Base-by-base conservation (phyloP, 2,797 vertebrate genomes). In the Tragelaphus oryx region DNA sequence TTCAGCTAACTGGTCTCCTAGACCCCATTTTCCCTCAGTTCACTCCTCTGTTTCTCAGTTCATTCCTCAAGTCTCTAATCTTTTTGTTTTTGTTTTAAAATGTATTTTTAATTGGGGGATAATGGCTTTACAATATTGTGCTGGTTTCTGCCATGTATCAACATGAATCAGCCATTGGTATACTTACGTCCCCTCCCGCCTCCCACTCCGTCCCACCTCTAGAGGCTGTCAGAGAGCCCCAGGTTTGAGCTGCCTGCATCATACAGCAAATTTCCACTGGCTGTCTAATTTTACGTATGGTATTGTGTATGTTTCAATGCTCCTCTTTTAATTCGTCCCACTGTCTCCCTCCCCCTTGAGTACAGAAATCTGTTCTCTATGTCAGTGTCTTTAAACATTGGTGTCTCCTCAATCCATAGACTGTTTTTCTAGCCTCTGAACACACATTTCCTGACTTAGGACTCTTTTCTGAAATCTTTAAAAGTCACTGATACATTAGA, bases 261-360 rank as follows among this genome's bases (percentile, higher is more conserved):
- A 71, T 0, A 24, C 1, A 37, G 37, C 22, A 24, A 14, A 44
- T 44, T 44, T 26, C 37, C 37, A 41, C 68, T 14, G 37, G 37
- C 37, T 71, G 37, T 41, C 37, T 71, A 41, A 24, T 41, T 71
- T 71, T 41, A 13, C 9, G 1, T 37, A 22, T 68, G 65, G 65
- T 22, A 37, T 22, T 68, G 33, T 68, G 5, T 20, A 37, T 22
- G 33, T 22, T 68, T 68, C 65, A 68, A 22, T 22, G 33, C 18
- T 22, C 5, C 9, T 37, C 33, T 68, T 10, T 68, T 33, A 20
- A 3, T 22, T 3, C 0, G 5, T 68, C 10, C 65, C 33, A 6
- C 33, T 10, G 5, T 68, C 18, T 68, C 20, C 5, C 33, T 68
- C 3, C 18, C 9, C 2, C 20, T 1, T 68, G 65, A 68, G 65